Percentiles rank a stretch among this genome's conserved stretches.
These are phyloP conservation scores for Lathronympha strigana DNA, from an alignment of 2,888 invertebrate genomes.

Conservation along the genomic window DNA sequence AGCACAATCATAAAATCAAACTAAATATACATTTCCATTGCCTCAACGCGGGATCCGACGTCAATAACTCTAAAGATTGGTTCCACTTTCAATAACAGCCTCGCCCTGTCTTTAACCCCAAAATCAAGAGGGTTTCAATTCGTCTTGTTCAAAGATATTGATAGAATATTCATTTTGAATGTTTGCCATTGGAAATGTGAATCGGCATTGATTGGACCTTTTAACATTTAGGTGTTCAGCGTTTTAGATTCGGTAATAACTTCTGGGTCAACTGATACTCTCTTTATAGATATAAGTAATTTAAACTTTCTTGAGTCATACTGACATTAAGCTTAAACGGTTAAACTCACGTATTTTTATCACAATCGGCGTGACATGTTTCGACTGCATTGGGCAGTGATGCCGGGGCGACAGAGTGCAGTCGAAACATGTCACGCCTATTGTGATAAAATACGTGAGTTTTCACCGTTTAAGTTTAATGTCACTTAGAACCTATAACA, in stretches of 20 bases:
- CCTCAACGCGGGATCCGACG: neutral
- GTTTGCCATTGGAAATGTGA: slow-evolving; percentile 10
- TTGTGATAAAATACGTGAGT: too few species aligned
- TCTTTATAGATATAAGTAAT: too few species aligned
- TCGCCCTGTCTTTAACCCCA: slow-evolving; percentile 27
- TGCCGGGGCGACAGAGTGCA: too few species aligned
- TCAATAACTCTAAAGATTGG: slow-evolving; percentile 31
- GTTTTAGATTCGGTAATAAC: neutral
- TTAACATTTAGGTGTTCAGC: neutral
- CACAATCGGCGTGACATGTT: too few species aligned
- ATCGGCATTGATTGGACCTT: neutral
- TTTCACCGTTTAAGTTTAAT: too few species aligned
- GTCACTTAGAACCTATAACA: too few species aligned
- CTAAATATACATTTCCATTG: neutral
- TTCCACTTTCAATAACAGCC: slow-evolving; percentile 33
- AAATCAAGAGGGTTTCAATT: slow-evolving; percentile 43
- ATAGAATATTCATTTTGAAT: slow-evolving; percentile 33
- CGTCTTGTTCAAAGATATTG: slow-evolving; percentile 24
- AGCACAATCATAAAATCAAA: slow-evolving; percentile 1
- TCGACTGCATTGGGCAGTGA: too few species aligned
- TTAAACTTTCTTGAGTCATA: too few species aligned
- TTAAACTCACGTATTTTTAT: too few species aligned
- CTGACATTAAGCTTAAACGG: too few species aligned
- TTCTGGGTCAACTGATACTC: too few species aligned
- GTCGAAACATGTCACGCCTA: too few species aligned